Conservation (phyloP, 53 echinoderm and acorn worm genomes). For the Paracentrotus lividus region DNA sequence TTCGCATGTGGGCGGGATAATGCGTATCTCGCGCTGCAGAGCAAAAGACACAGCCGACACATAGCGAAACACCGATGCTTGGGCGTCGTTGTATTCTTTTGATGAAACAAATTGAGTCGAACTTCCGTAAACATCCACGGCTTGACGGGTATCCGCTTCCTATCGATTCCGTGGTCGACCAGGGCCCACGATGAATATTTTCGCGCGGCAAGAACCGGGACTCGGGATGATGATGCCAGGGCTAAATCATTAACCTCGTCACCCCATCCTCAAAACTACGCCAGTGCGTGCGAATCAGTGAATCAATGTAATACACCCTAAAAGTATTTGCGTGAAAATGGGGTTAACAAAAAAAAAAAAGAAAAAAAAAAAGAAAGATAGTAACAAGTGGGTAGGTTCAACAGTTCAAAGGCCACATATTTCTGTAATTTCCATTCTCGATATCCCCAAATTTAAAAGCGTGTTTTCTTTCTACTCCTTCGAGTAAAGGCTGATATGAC, state of each 20-base stretch:
- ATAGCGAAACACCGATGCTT: constrained; percentile 15
- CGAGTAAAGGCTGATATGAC: not conserved
- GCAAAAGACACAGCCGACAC: not conserved
- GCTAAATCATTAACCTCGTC: not conserved
- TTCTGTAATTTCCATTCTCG: not conserved
- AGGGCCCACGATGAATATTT: not conserved
- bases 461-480: not conserved
- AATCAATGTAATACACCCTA: not conserved
- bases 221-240: not conserved
- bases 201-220: not conserved
- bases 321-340: not conserved
- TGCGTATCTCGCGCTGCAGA: not conserved
- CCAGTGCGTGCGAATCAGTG: not conserved
- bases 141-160: constrained; percentile 33
- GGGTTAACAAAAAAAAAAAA: not conserved
- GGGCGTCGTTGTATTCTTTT: not conserved
- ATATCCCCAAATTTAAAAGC: not conserved
- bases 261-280: not conserved
- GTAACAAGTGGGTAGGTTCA: not conserved
- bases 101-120: constrained; percentile 15
- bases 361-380: not conserved
- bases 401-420: not conserved
- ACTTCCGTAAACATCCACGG: constrained; percentile 24
- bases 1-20: not conserved
- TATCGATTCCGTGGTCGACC: constrained; percentile 27